Evolutionary conservation across 2,797 vertebrate species (phyloP).

Genomic region (Hypotaenidia philippensis): DNA sequence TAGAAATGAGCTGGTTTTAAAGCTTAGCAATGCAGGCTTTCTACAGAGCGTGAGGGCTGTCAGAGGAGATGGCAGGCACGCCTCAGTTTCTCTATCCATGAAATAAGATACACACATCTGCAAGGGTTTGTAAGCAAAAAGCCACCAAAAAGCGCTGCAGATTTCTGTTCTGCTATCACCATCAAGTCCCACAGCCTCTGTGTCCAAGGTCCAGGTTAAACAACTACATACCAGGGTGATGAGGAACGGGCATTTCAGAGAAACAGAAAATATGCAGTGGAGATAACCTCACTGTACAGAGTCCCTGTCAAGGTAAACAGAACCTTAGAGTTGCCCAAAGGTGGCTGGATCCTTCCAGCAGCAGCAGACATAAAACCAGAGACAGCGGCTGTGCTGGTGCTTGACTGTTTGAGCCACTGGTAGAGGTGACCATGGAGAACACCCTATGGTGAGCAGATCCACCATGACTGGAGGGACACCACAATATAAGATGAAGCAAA

Average conservation of each 20-base stretch:
- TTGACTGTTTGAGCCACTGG: neutral
- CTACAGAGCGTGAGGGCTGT: neutral
- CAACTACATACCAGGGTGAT: neutral
- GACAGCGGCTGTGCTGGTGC: neutral
- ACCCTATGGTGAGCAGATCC: neutral
- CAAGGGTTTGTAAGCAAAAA: neutral
- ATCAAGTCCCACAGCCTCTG: neutral
- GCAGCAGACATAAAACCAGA: neutral
- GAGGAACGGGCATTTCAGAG: neutral
- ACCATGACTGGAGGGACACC: neutral
- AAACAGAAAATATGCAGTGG: accelerated
- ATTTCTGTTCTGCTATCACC: neutral
- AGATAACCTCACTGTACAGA: neutral
- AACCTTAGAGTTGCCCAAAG: neutral
- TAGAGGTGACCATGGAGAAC: neutral
- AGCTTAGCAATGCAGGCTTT: neutral
- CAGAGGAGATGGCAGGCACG: neutral
- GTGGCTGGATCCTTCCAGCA: neutral
- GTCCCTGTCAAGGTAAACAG: neutral
- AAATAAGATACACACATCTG: neutral
- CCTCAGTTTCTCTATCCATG: neutral
- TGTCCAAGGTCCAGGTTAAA: neutral
- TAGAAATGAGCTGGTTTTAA: neutral
- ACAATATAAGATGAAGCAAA: neutral
- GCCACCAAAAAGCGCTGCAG: neutral